Base-by-base conservation (phyloP, 2,888 invertebrate genomes). In the Scaeva pyrastri region DNA sequence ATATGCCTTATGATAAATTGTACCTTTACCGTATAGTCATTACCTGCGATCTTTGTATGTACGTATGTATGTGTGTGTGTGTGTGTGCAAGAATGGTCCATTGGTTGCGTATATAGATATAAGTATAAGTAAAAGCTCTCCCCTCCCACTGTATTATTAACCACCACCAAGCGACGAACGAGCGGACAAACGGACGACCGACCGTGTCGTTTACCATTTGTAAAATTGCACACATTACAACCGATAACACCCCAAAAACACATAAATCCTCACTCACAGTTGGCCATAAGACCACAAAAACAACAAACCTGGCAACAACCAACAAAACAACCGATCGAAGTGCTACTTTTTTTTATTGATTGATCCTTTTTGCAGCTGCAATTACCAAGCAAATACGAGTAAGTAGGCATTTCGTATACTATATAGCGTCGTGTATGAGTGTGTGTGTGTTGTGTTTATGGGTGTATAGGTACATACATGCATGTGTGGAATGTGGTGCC, bases 191-290 rank as follows among this genome's bases (percentile, higher is more conserved):
- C n/a, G n/a, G n/a, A 4, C 52, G 1, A 6, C 12, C 19, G 41
- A 21, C 48, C 21, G 7, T 8, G 48, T 7, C 52, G 12, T 58
- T 14, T 19, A 41, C 23, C 74, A 45, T 66, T 72, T 73, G 68
- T 64, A 55, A 85, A 85, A 85, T 85, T 80, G 85, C 76, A 85
- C 85, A 80, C 85, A 80, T 85, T 85, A 85, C 80, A 85, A 62
- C 80, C 80, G 85, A 85, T 85, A 85, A 85, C 85, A 85, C 85
- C 85, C 85, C 85, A 85, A 85, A 85, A 85, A 76, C 85, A 85
- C 73, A 85, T 85, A 85, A 85, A 85, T 85, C 85, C 76, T 76
- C 85, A 76, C 71, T 80, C 68, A 76, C 55, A 73, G 55, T 68
- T 50, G 52, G 60, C 50, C 23, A n/a, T 39, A 16, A 11, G 10